Evolutionary conservation across 2,113 vertebrate genomes (phyloP).

Genomic region (Callopanchax toddi): DNA sequence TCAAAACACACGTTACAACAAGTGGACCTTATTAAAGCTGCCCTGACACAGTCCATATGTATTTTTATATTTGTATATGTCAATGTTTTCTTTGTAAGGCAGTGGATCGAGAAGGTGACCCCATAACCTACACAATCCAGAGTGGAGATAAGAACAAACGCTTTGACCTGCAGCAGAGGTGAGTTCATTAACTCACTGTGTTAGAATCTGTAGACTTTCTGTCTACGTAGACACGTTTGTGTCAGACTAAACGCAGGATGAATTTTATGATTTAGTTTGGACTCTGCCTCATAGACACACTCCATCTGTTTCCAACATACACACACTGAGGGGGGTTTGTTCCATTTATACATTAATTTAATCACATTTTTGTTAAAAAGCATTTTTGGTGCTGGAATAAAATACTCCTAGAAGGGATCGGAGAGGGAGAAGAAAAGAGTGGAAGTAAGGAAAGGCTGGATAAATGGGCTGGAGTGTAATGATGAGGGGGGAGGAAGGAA

Average conservation of each 20-base stretch:
- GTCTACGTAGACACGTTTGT: neutral
- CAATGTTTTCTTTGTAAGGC: constrained; percentile 80
- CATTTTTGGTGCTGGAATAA: constrained; percentile 34
- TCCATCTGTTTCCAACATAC: neutral
- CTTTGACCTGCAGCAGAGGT: constrained; percentile 91
- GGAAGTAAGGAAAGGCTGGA: neutral
- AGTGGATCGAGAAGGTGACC: constrained; percentile 91
- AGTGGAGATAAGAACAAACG: constrained; percentile 89
- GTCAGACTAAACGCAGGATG: neutral
- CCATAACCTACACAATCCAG: constrained; percentile 89
- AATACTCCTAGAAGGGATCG: constrained; percentile 34
- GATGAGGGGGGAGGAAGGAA: neutral
- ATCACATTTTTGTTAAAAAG: constrained; percentile 41
- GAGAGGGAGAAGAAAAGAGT: constrained; percentile 2
- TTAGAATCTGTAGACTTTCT: neutral
- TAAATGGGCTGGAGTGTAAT: neutral
- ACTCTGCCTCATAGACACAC: constrained; percentile 20
- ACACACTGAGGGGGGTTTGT: constrained; percentile 27
- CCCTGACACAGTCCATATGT: too few relatives aligned
- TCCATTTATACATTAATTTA: constrained; percentile 60
- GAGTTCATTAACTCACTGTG: constrained; percentile 24
- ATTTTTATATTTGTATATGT: too few relatives aligned
- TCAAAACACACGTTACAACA: too few relatives aligned
- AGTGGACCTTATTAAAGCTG: too few relatives aligned
- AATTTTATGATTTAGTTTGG: neutral